Conservation (phyloP, 2,888 invertebrate genomes). For the Synergus laeviventris region DNA sequence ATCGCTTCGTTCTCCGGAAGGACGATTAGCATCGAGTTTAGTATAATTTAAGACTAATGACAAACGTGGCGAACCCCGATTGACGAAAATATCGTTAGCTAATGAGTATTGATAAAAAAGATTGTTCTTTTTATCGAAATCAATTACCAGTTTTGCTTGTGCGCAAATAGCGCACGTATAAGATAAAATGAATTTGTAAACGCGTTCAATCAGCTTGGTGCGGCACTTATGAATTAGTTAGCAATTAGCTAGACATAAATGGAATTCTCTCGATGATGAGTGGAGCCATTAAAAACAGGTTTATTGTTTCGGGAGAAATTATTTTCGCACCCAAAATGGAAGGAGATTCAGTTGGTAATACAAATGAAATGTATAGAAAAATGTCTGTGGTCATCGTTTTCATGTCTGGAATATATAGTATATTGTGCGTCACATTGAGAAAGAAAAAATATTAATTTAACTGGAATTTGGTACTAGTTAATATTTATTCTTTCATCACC, state of each 20-base stretch:
- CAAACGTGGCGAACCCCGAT: background rate
- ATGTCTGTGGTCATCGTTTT: background rate
- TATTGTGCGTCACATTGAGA: background rate
- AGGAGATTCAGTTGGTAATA: background rate
- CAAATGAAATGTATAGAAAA: background rate
- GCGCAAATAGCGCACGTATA: too few relatives aligned
- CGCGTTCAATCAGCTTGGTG: background rate
- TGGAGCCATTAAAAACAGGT: background rate
- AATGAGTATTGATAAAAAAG: constrained; percentile 4
- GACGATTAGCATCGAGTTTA: constrained; percentile 53
- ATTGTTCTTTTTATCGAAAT: constrained; percentile 7
- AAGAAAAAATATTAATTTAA: background rate
- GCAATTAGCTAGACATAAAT: background rate
- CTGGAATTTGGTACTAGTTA: background rate
- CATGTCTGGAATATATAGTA: background rate
- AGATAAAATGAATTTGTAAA: background rate
- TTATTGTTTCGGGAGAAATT: background rate
- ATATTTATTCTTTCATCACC: background rate
- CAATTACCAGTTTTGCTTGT: background rate
- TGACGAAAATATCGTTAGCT: background rate
- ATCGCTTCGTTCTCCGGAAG: constrained; percentile 31
- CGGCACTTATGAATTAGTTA: background rate
- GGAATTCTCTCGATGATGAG: background rate
- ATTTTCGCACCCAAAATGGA: background rate
- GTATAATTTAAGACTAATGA: constrained; percentile 52